phyloP scores from a whole-genome alignment of 1,140 invertebrate genomes.

The Drosophila miranda region DNA sequence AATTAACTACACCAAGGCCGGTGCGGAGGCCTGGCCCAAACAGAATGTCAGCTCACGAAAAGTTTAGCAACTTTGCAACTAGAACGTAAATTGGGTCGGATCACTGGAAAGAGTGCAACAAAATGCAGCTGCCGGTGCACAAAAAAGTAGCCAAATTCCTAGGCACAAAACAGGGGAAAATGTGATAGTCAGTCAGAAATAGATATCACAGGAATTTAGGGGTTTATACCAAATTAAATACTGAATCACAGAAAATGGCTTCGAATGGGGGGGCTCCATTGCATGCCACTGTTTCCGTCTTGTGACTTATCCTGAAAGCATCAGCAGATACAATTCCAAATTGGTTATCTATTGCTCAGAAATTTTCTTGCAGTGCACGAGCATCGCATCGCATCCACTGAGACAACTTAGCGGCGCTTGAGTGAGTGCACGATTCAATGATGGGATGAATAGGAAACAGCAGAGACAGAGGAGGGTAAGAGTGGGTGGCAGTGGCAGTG shows the following conservation, averaged over 20 bases:
- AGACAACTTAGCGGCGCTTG: conserved; percentile 74
- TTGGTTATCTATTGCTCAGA: conserved; percentile 42
- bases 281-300: neutral
- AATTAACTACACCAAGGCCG: conserved; percentile 68
- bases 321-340: conserved; percentile 14
- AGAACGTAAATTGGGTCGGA: conserved; percentile 49
- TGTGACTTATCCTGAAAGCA: conserved; percentile 1
- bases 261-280: too few species aligned
- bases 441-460: conserved; percentile 54
- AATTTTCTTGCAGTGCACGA: conserved; percentile 63
- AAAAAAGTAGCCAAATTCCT: neutral
- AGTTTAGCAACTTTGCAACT: conserved; percentile 46
- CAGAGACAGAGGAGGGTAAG: neutral
- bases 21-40: conserved; percentile 2
- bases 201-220: too few species aligned
- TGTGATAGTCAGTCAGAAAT: too few species aligned
- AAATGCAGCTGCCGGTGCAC: conserved; percentile 19
- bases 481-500: conserved; percentile 1
- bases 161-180: too few species aligned
- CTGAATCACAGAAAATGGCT: too few species aligned
- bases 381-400: conserved; percentile 35
- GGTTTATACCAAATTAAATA: too few species aligned
- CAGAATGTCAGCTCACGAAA: conserved; percentile 42
- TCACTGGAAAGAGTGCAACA: conserved; percentile 28
- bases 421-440: conserved; percentile 75